Percentiles rank a stretch among this genome's conserved stretches.
These are phyloP conservation scores for Melanotaenia duboulayi DNA, from an alignment of 2,113 vertebrate genomes.

Conservation along the genomic window DNA sequence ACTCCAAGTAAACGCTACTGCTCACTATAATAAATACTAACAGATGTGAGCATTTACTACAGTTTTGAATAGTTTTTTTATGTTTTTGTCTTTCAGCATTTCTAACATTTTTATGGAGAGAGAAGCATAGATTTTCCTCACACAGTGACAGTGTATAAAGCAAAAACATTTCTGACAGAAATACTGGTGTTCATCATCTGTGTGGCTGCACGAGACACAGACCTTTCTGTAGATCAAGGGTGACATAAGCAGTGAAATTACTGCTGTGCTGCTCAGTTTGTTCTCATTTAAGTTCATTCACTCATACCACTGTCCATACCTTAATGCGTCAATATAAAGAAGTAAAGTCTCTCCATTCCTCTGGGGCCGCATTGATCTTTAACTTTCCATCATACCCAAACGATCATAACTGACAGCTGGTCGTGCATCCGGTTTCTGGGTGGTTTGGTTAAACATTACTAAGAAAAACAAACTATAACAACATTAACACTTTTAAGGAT, in stretches of 20 bases:
- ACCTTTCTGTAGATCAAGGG: background rate
- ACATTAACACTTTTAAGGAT: background rate
- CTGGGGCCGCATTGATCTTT: background rate
- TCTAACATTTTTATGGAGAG: no score
- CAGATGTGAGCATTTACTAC: no score
- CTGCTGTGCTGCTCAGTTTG: background rate
- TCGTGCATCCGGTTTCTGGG: background rate
- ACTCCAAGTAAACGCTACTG: background rate
- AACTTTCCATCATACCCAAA: background rate
- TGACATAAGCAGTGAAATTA: background rate
- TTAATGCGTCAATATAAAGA: background rate
- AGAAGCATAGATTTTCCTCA: no score
- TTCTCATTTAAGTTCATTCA: conserved; percentile 10
- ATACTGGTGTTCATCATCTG: background rate
- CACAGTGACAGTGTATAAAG: no score
- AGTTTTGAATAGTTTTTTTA: no score
- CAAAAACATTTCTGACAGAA: background rate
- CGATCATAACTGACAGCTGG: background rate
- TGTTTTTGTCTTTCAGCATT: no score
- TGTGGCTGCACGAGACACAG: background rate
- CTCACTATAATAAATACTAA: no score
- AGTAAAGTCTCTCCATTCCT: no score
- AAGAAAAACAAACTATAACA: background rate
- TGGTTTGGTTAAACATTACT: background rate
- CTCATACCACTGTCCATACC: background rate